Conservation (phyloP, 2,113 vertebrate species). For the Carassius carassius region DNA sequence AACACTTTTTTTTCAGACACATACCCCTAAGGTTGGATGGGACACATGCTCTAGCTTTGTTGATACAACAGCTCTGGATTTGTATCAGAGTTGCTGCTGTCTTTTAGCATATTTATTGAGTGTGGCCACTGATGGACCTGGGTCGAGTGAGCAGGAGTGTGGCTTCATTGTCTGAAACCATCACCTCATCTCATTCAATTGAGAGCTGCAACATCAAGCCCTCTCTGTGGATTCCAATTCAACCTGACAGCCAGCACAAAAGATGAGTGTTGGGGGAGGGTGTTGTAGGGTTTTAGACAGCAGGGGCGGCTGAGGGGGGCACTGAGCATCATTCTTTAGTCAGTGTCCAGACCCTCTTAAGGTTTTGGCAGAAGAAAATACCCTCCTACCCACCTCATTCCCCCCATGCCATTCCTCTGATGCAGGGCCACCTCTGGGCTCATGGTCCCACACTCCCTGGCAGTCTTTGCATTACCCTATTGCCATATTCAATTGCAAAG, state of each 20-base stretch:
- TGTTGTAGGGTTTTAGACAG: conserved; percentile 72
- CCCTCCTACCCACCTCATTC: conserved; percentile 60
- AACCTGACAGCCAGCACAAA: conserved; percentile 80
- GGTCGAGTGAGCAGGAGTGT: conserved; percentile 73
- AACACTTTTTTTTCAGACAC: conserved; percentile 68
- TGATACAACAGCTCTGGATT: conserved; percentile 78
- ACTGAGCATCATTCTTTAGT: conserved; percentile 81
- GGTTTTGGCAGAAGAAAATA: conserved; percentile 79
- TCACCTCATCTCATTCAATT: conserved; percentile 84
- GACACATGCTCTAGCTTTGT: conserved; percentile 77
- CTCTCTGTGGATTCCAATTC: conserved; percentile 81
- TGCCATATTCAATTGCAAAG: conserved; percentile 86
- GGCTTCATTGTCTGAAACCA: conserved; percentile 82
- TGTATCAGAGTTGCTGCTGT: conserved; percentile 76
- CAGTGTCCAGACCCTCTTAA: conserved; percentile 80
- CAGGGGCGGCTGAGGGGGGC: conserved; percentile 70
- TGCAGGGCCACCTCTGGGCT: conserved; percentile 85
- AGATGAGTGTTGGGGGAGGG: conserved; percentile 65
- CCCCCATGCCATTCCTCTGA: conserved; percentile 72
- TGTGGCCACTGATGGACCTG: conserved; percentile 72
- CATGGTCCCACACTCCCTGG: conserved; percentile 72
- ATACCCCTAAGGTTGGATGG: conserved; percentile 78
- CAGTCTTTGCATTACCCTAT: conserved; percentile 81
- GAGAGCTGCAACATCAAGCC: conserved; percentile 82
- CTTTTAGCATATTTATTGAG: conserved; percentile 86